Conservation (phyloP, 2,888 invertebrate genomes). For the Protula sp. region DNA sequence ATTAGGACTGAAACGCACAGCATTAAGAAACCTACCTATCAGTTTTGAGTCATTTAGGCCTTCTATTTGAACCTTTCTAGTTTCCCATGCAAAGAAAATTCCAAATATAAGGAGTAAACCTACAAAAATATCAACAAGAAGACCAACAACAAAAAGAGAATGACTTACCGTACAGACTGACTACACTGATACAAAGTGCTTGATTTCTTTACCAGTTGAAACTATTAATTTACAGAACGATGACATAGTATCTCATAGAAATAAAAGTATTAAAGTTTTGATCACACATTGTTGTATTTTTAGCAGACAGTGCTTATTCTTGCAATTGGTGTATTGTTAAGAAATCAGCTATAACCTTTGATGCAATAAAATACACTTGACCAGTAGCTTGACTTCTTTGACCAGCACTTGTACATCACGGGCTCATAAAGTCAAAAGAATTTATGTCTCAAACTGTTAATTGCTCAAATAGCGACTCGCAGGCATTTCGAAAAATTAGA, state of each 20-base stretch:
- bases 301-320: no score
- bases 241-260: no score
- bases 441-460: background rate
- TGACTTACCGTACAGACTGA: no score
- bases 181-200: no score
- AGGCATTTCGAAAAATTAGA: no score
- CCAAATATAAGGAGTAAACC: constrained; percentile 11
- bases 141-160: background rate
- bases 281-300: no score
- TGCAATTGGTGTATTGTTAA: no score
- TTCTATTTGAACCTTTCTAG: constrained; percentile 12
- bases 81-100: constrained; percentile 17
- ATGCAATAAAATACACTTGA: constrained; percentile 3
- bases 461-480: background rate
- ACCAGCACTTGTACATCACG: constrained; percentile 3
- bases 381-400: constrained; percentile 3
- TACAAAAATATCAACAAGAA: background rate
- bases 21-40: constrained; percentile 1
- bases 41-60: constrained; percentile 12
- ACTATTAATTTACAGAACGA: no score
- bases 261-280: no score
- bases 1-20: background rate
- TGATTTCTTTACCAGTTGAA: no score
- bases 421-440: no score
- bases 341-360: constrained; percentile 7